Evolutionary conservation across 2,797 vertebrate species (phyloP).

Genomic region (Syndactyla subalaris): DNA sequence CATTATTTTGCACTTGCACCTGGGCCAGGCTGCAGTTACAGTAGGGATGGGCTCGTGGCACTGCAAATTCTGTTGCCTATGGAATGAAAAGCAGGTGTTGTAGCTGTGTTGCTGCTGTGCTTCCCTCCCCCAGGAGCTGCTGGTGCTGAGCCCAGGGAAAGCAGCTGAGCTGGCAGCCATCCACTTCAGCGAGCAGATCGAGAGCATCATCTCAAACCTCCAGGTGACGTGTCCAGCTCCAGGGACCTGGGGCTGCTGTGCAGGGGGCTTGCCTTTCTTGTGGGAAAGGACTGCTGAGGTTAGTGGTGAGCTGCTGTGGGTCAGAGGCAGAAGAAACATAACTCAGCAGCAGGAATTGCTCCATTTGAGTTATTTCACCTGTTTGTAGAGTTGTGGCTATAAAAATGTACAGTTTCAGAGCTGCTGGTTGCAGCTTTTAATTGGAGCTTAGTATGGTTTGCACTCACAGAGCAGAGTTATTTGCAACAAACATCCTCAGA

Average conservation of each 20-base stretch:
- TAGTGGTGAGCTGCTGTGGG: not conserved
- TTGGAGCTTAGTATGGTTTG: not conserved
- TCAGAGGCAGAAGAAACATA: not conserved
- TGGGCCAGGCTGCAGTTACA: not conserved
- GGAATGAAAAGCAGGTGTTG: not conserved
- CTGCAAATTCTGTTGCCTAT: not conserved
- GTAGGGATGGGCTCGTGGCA: fast-evolving
- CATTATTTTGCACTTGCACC: not conserved
- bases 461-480: not conserved
- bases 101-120: not conserved
- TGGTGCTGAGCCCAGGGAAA: slow-evolving; percentile 86
- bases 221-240: slow-evolving; percentile 76
- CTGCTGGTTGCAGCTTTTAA: not conserved
- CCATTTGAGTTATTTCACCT: not conserved
- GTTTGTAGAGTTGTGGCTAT: not conserved
- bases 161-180: slow-evolving; percentile 88
- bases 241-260: not conserved
- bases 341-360: not conserved
- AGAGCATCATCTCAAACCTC: slow-evolving; percentile 83
- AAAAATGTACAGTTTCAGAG: not conserved
- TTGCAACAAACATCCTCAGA: not conserved
- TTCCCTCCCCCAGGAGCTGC: slow-evolving; percentile 82
- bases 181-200: slow-evolving; percentile 86
- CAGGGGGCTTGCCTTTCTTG: not conserved
- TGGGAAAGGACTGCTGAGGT: not conserved